Evolutionary conservation across 2,113 vertebrate species (phyloP).

Genomic region (Prionailurus viverrinus): DNA sequence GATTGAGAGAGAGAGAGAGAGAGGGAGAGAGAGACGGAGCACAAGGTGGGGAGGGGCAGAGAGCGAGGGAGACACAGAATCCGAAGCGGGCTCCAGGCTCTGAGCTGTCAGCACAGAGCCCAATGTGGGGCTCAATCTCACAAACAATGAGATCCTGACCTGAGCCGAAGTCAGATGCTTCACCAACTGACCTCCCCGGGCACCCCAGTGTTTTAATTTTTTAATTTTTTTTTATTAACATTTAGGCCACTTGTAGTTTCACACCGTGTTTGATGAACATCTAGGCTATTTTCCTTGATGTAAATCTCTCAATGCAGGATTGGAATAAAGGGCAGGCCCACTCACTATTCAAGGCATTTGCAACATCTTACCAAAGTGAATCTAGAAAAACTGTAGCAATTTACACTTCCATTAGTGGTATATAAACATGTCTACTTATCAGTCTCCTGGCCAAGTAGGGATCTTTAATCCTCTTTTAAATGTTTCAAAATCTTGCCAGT

Average conservation of each 20-base stretch:
- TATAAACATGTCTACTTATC: neutral
- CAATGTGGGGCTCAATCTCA: too few species aligned
- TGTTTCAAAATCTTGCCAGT: neutral
- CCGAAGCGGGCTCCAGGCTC: too few species aligned
- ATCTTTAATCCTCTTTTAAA: neutral
- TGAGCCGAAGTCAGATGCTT: too few species aligned
- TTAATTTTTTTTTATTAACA: neutral
- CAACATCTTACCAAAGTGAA: conserved; percentile 45
- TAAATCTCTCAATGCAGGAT: neutral
- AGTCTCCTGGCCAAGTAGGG: neutral
- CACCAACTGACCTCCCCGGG: too few species aligned
- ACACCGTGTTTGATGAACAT: neutral
- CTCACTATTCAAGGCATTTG: neutral
- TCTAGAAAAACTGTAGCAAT: neutral
- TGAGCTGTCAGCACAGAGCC: too few species aligned
- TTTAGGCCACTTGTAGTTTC: neutral
- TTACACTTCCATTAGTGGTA: neutral
- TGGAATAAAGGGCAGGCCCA: neutral
- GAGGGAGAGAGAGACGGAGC: too few species aligned
- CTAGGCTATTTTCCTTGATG: neutral
- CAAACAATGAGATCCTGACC: too few species aligned
- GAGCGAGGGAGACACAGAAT: too few species aligned
- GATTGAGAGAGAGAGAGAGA: too few species aligned
- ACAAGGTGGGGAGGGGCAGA: too few species aligned
- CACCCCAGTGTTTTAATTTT: too few species aligned